phyloP scores from a whole-genome alignment of 2,888 invertebrate genomes.

The Nephrotoma appendiculata region DNA sequence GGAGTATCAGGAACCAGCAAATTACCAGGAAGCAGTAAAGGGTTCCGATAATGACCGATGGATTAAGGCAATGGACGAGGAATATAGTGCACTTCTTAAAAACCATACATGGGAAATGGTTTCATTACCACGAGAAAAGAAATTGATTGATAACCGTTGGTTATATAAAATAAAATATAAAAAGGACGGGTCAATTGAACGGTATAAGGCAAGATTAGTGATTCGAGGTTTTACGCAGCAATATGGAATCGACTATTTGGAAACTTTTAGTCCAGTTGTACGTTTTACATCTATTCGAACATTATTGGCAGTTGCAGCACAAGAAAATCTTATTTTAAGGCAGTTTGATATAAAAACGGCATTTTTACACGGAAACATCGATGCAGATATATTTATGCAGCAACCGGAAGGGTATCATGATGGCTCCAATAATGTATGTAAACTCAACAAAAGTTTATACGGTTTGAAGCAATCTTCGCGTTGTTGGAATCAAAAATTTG shows the following conservation, averaged over 20 bases:
- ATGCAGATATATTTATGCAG: constrained; percentile 11
- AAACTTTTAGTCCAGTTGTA: constrained; percentile 15
- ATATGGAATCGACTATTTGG: constrained; percentile 14
- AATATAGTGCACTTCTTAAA: background rate
- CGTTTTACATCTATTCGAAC: constrained; percentile 6
- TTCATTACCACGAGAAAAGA: background rate
- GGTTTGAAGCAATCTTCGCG: constrained; percentile 11
- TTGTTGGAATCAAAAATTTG: background rate
- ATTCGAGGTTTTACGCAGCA: constrained; percentile 14
- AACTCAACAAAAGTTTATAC: constrained; percentile 10
- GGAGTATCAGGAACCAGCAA: background rate
- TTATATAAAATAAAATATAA: constrained; percentile 7
- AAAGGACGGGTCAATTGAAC: background rate
- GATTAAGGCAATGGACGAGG: background rate
- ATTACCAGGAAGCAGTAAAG: background rate
- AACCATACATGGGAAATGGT: background rate
- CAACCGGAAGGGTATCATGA: constrained; percentile 9
- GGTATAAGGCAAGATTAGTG: constrained; percentile 13
- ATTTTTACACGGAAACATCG: constrained; percentile 10
- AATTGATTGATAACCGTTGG: constrained; percentile 4
- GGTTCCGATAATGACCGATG: background rate
- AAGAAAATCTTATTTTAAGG: constrained; percentile 6
- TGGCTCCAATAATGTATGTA: constrained; percentile 9
- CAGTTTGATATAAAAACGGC: constrained; percentile 14
- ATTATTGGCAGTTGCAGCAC: constrained; percentile 10